These are phyloP conservation scores for Oncorhynchus clarkii DNA, from an alignment of 2,113 vertebrate species.

Conservation along the genomic window DNA sequence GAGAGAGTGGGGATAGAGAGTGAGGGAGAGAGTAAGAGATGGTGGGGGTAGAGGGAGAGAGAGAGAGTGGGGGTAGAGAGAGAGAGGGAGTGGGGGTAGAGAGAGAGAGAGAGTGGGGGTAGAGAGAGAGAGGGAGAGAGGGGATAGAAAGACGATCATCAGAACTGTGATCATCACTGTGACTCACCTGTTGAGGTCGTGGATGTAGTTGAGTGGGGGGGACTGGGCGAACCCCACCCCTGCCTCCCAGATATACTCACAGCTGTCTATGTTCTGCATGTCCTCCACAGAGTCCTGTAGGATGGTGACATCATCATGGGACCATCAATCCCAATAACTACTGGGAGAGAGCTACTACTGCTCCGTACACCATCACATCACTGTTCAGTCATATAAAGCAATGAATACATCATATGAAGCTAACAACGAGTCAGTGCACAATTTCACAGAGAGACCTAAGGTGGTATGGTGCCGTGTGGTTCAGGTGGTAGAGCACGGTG, in stretches of 20 bases:
- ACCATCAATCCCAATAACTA: not conserved
- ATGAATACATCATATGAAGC: too few relatives aligned
- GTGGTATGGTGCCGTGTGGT: too few relatives aligned
- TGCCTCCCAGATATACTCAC: conserved; percentile 99
- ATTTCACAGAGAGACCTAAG: too few relatives aligned
- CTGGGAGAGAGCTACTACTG: not conserved
- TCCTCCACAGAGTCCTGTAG: conserved; percentile 90
- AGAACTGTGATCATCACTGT: not conserved
- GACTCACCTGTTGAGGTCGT: conserved; percentile 94
- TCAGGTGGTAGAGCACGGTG: too few relatives aligned
- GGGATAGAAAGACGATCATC: not conserved
- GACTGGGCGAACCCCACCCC: conserved; percentile 97
- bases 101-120: too few relatives aligned
- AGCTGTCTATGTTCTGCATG: conserved; percentile 95
- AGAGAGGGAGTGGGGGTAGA: too few relatives aligned
- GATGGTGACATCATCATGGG: conserved; percentile 1
- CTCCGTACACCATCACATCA: not conserved
- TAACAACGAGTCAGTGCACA: too few relatives aligned
- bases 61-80: fast-evolving
- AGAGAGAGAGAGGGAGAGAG: not conserved
- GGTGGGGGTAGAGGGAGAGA: not conserved
- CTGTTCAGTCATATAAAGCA: too few relatives aligned
- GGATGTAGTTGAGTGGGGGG: conserved; percentile 89
- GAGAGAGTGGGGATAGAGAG: too few relatives aligned
- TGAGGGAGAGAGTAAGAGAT: too few relatives aligned